phyloP scores from a whole-genome alignment of 2,888 invertebrate genomes.

The Seira sanloemensis region DNA sequence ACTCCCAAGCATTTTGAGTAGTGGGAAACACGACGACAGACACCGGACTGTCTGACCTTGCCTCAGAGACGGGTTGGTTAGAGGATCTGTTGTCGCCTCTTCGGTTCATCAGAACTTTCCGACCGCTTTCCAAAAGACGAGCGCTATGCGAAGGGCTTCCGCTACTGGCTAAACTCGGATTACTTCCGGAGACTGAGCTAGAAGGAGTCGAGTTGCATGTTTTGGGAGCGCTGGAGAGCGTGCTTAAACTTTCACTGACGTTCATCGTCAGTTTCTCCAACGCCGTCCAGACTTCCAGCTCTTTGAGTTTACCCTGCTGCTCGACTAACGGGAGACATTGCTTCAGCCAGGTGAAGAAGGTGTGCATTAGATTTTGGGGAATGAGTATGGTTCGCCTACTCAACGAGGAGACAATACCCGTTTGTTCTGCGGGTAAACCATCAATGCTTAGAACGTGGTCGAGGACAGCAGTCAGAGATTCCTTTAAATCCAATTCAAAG shows the following conservation, averaged over 20 bases:
- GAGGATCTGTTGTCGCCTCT: conserved; percentile 51
- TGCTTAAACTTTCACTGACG: conserved; percentile 61
- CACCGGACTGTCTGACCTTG: conserved; percentile 32
- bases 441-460: conserved; percentile 71
- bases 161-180: conserved; percentile 57
- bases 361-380: conserved; percentile 72
- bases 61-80: conserved; percentile 8
- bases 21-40: conserved; percentile 84
- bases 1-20: conserved; percentile 79
- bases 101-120: conserved; percentile 61
- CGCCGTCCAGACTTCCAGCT: conserved; percentile 71
- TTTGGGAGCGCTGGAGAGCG: conserved; percentile 8
- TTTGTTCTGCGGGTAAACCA: conserved; percentile 68
- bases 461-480: conserved; percentile 67
- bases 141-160: conserved; percentile 67
- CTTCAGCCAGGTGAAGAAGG: conserved; percentile 69
- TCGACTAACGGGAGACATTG: conserved; percentile 71
- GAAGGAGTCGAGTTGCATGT: conserved; percentile 25
- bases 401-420: conserved; percentile 65
- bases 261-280: conserved; percentile 68
- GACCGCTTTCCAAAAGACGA: conserved; percentile 68
- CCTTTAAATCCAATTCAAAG: conserved; percentile 39
- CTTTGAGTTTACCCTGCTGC: conserved; percentile 70
- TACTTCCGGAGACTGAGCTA: conserved; percentile 56
- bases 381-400: conserved; percentile 69